Base-by-base conservation (phyloP, 2,888 invertebrate species). In the Hirtodrosophila cameraria region DNA sequence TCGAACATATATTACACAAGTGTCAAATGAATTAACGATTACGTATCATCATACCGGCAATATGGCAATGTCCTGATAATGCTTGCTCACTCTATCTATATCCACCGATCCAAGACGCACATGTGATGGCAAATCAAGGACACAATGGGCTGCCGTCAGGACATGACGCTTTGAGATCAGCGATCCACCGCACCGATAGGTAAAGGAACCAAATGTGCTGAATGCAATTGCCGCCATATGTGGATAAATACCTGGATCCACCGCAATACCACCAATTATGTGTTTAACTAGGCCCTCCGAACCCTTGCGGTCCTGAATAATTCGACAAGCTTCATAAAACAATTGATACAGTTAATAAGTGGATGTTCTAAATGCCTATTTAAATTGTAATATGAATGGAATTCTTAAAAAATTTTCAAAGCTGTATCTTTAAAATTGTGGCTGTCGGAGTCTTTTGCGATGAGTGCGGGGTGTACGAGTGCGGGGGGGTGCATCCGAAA, bases 91-190 rank as follows among this genome's bases (percentile, higher is more conserved):
- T 0, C 41, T 25, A 0, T 54, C 72, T 2, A 89, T 81, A 49
- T 89, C 54, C 7, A 85, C 79, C 3, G 85, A 61, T 3, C 90
- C 90, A 25, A 90, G 55, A 1, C 89, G 90, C 6, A 88, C 88
- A 38, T 77, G 69, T 0, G 63, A 43, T 1, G 90, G 89, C 1
- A 42, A n/a, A 1, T 3, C 18, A 31, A 64, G 74, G 1, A 90
- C 80, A 23, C 90, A 90, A 64, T 90, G 90, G 1, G 90, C 90
- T 0, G 90, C 89, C 1, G 90, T 90, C 27, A 90, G 54, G 2
- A 89, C 83, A 28, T 75, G 87, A 2, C 85, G 77, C 2, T 58
- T 61, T 16, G 86, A 80, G 38, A 90, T 89, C 41, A 90, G 58
- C 0, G 89, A 77, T 1, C 89, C 89, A 3, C 89, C 90, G 28